Conservation (phyloP, 2,113 vertebrate genomes). For the Speoplatyrhinus poulsoni region DNA sequence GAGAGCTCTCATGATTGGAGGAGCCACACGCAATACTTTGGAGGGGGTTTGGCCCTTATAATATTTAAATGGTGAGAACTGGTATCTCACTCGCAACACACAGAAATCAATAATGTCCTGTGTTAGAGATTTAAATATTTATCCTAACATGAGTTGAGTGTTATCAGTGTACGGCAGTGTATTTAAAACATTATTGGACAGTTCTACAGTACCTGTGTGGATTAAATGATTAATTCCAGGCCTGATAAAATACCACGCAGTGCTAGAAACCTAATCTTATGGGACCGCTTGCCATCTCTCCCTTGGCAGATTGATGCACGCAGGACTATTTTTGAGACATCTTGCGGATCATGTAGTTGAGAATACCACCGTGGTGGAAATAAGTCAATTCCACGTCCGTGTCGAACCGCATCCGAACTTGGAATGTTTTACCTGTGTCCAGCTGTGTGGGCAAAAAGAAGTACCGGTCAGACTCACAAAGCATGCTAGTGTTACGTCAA, state of each 20-base stretch:
- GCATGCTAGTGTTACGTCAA: background rate
- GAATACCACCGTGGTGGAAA: slow-evolving; percentile 90
- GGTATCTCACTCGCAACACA: too few species aligned
- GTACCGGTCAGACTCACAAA: background rate
- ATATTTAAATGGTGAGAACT: too few species aligned
- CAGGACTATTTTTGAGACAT: slow-evolving; percentile 75
- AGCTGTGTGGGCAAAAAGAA: slow-evolving; percentile 76
- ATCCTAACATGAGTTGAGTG: too few species aligned
- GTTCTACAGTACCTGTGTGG: too few species aligned
- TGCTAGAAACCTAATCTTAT: background rate
- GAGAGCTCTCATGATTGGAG: too few species aligned
- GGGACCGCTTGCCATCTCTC: background rate
- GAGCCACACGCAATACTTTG: too few species aligned
- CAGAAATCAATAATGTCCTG: too few species aligned
- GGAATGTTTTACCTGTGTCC: slow-evolving; percentile 86
- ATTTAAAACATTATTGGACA: too few species aligned
- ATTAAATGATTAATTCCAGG: too few species aligned
- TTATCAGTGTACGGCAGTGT: too few species aligned
- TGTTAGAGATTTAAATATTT: too few species aligned
- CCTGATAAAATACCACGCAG: background rate
- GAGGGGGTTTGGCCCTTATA: too few species aligned
- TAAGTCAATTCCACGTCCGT: slow-evolving; percentile 95
- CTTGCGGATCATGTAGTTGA: slow-evolving; percentile 99
- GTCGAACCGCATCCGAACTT: slow-evolving; percentile 90
- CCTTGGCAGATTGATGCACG: background rate